A percentile compares a stretch with the other conserved stretches of the same genome.
phyloP scores from a whole-genome alignment of 2,113 vertebrate genomes.

The Theristicus caerulescens region DNA sequence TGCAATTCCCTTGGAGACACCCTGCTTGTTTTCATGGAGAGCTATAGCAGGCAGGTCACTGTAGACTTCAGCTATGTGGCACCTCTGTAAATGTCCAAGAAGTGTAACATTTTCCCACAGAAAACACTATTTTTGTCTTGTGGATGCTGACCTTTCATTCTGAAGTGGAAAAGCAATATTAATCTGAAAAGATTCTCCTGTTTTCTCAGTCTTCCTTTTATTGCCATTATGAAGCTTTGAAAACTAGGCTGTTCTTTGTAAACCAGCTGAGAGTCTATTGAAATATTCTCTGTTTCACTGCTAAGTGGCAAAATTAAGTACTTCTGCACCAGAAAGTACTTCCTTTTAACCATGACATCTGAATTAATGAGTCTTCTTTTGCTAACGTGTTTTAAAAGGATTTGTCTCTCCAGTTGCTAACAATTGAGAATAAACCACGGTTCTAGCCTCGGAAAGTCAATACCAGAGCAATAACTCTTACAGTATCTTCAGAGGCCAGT shows the following conservation, averaged over 20 bases:
- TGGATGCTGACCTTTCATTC: neutral
- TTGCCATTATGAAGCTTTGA: neutral
- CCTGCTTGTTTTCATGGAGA: neutral
- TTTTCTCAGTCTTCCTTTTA: neutral
- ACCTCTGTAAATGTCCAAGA: neutral
- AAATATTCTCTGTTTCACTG: neutral
- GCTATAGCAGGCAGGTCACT: neutral
- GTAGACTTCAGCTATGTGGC: neutral
- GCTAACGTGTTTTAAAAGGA: neutral
- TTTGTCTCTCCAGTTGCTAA: neutral
- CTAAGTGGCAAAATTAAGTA: neutral
- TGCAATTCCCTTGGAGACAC: neutral
- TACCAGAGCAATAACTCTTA: neutral
- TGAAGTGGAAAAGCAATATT: neutral
- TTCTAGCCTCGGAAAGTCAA: neutral
- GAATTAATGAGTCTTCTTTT: neutral
- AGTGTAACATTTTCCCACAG: neutral
- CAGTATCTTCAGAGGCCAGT: neutral
- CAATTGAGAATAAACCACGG: neutral
- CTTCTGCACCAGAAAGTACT: neutral
- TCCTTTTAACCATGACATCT: neutral
- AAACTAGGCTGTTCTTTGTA: neutral
- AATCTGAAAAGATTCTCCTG: neutral
- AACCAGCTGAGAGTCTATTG: neutral
- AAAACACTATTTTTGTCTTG: neutral